These are phyloP conservation scores for Bombycilla garrulus DNA, from an alignment of 2,113 vertebrate species.

Conservation along the genomic window DNA sequence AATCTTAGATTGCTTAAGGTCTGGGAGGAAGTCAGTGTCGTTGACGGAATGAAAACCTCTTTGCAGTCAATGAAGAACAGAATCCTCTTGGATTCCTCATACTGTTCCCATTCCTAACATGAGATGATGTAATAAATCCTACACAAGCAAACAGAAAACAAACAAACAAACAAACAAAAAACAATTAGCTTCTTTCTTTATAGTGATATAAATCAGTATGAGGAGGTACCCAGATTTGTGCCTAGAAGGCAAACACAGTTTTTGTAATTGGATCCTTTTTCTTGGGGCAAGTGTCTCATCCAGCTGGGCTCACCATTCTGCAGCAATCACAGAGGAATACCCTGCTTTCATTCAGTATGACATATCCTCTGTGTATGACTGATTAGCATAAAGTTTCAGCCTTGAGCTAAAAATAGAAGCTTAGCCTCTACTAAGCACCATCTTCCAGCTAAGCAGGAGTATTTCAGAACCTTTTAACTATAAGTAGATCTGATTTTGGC, in stretches of 20 bases:
- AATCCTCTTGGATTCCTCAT: background rate
- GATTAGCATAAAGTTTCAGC: background rate
- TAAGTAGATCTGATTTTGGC: background rate
- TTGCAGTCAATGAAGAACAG: background rate
- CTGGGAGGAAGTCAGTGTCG: background rate
- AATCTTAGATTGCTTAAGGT: background rate
- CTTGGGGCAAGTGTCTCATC: background rate
- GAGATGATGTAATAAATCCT: background rate
- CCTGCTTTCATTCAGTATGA: background rate
- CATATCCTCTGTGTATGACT: background rate
- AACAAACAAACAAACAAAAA: background rate
- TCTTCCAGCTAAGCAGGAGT: background rate
- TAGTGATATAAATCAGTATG: background rate
- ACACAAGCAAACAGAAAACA: background rate
- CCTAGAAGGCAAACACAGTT: background rate
- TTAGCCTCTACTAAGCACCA: background rate
- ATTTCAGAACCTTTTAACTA: background rate
- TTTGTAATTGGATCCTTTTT: background rate
- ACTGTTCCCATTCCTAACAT: background rate
- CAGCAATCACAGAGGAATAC: background rate
- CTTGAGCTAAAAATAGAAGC: background rate
- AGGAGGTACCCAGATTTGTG: background rate
- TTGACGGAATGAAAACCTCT: background rate
- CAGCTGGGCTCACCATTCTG: background rate
- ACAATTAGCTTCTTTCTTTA: background rate